Conservation (phyloP, 2,888 invertebrate species). For the Apotomis capreana region DNA sequence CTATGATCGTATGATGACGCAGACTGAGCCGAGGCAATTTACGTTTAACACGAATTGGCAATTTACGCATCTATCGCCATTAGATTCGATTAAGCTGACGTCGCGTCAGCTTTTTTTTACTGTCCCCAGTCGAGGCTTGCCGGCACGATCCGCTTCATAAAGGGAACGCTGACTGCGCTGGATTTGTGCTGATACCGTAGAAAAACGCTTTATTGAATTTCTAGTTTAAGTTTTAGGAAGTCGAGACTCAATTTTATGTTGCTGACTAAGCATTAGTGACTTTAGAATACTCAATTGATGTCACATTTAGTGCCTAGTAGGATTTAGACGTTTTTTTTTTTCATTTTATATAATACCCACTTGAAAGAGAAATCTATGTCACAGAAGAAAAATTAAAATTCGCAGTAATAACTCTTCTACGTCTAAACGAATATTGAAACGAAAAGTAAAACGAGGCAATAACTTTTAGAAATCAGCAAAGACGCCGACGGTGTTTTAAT, state of each 20-base stretch:
- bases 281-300: constrained; percentile 12
- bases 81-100: constrained; percentile 50
- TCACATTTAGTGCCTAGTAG: neutral
- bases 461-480: constrained; percentile 40
- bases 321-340: too few relatives aligned
- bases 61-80: constrained; percentile 47
- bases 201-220: constrained; percentile 49
- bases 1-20: constrained; percentile 13
- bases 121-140: constrained; percentile 44
- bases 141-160: constrained; percentile 53
- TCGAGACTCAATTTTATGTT: constrained; percentile 6
- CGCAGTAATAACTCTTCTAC: neutral
- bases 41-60: constrained; percentile 36
- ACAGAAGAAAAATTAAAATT: neutral
- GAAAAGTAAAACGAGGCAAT: constrained; percentile 1
- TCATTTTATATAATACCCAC: too few relatives aligned
- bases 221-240: constrained; percentile 41
- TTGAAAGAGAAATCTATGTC: neutral
- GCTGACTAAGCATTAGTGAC: constrained; percentile 9
- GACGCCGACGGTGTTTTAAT: constrained; percentile 38
- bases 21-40: constrained; percentile 25
- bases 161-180: constrained; percentile 53
- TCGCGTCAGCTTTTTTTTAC: constrained; percentile 56
- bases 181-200: constrained; percentile 49
- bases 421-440: constrained; percentile 7